A percentile compares a stretch with the other conserved stretches of the same genome.
Evolutionary conservation across 2,888 invertebrate genomes (phyloP).

Genomic region (Xestobium rufovillosum): DNA sequence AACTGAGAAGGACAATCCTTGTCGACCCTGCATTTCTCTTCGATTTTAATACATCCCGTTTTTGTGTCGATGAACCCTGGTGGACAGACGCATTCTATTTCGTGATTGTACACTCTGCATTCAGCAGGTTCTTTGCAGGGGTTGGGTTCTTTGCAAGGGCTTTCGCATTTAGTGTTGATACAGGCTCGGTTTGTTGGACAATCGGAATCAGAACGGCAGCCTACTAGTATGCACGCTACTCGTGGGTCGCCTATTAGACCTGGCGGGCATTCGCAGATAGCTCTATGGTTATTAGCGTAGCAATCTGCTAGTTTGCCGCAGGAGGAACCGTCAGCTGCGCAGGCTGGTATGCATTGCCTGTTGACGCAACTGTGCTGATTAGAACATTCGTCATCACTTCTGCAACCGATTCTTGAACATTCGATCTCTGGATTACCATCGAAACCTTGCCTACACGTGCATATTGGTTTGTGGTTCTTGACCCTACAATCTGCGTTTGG

Average conservation of each 20-base stretch:
- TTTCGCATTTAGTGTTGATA: constrained; percentile 69
- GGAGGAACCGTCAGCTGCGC: constrained; percentile 58
- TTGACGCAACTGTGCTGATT: constrained; percentile 78
- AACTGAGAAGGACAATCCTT: constrained; percentile 75
- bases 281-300: constrained; percentile 69
- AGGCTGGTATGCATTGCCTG: constrained; percentile 74
- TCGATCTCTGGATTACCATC: constrained; percentile 79
- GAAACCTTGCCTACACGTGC: constrained; percentile 75
- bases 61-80: constrained; percentile 60
- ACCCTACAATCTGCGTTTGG: constrained; percentile 78
- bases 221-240: constrained; percentile 68
- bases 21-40: constrained; percentile 65
- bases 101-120: constrained; percentile 70
- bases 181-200: constrained; percentile 77
- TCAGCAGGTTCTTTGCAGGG: constrained; percentile 66
- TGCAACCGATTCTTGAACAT: constrained; percentile 68
- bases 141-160: constrained; percentile 62
- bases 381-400: constrained; percentile 69
- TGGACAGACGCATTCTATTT: constrained; percentile 74
- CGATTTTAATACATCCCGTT: constrained; percentile 53
- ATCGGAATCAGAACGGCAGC: constrained; percentile 70
- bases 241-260: constrained; percentile 77
- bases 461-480: constrained; percentile 74
- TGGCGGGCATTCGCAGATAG: constrained; percentile 75
- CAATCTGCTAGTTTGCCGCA: constrained; percentile 77